Evolutionary conservation across 2,113 vertebrate species (phyloP).

Genomic region (Zosterops pallidus): DNA sequence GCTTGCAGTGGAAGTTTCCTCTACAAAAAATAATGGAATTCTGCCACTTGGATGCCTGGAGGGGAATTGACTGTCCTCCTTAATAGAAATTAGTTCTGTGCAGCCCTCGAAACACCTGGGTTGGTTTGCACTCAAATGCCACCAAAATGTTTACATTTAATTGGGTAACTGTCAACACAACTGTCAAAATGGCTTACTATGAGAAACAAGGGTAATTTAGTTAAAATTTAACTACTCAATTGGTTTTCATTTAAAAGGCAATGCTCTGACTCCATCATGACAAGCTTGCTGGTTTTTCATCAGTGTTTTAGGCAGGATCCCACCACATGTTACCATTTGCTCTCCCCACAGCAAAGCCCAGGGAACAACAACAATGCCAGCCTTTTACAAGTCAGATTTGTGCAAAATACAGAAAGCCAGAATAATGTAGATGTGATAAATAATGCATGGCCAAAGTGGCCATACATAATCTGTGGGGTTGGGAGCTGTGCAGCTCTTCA

Average conservation of each 20-base stretch:
- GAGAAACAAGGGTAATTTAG: constrained; percentile 34
- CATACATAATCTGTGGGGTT: background rate
- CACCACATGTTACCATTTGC: background rate
- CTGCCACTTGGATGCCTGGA: background rate
- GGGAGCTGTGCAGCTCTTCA: background rate
- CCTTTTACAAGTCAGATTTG: background rate
- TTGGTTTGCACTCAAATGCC: background rate
- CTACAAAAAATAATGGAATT: background rate
- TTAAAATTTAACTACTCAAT: constrained; percentile 44
- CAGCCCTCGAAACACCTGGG: background rate
- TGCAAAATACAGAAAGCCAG: constrained; percentile 1
- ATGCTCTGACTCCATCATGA: background rate
- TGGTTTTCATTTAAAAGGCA: constrained; percentile 12
- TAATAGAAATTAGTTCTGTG: background rate
- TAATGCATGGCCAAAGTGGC: background rate
- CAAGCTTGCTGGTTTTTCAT: constrained; percentile 24
- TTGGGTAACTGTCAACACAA: constrained; percentile 10
- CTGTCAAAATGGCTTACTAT: background rate
- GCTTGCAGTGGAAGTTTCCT: background rate
- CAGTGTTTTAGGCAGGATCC: background rate
- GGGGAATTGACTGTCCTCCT: background rate
- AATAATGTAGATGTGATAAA: background rate
- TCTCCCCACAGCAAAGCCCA: background rate
- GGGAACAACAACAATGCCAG: background rate
- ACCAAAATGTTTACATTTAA: constrained; percentile 31